Evolutionary conservation across 2,797 vertebrate genomes (phyloP).

Genomic region (Phrynocephalus guinanensis): DNA sequence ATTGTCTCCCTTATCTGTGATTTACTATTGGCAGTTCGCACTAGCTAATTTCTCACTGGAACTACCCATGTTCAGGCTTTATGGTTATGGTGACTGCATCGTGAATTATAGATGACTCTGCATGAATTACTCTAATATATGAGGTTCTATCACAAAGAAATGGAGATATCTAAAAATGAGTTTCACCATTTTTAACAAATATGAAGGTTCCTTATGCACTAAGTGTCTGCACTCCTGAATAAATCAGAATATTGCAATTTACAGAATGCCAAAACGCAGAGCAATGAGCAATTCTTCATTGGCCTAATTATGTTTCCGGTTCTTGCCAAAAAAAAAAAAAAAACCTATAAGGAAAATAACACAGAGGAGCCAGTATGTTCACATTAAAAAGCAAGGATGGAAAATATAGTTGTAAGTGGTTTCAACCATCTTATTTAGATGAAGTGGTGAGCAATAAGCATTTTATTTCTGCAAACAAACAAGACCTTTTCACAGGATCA

Average conservation of each 20-base stretch:
- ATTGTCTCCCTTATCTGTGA: constrained; percentile 5
- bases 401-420: constrained; percentile 17
- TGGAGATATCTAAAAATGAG: constrained; percentile 14
- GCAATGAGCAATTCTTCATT: constrained; percentile 31
- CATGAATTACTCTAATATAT: constrained; percentile 44
- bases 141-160: constrained; percentile 35
- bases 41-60: constrained; percentile 51
- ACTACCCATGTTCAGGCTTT: constrained; percentile 50
- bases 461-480: constrained; percentile 30
- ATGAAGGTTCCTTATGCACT: constrained; percentile 39
- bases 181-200: constrained; percentile 55
- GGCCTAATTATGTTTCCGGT: constrained; percentile 24
- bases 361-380: neutral
- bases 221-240: constrained; percentile 49
- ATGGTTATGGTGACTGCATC: constrained; percentile 48
- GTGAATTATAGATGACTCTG: constrained; percentile 55
- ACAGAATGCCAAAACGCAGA: constrained; percentile 18
- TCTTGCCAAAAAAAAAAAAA: neutral
- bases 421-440: neutral
- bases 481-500: constrained; percentile 41
- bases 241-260: constrained; percentile 56
- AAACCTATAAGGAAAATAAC: constrained; percentile 8
- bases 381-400: constrained; percentile 26
- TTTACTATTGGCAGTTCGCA: constrained; percentile 31
- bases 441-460: neutral